Conservation (phyloP, 2,797 vertebrate species). For the Babyrousa celebensis region DNA sequence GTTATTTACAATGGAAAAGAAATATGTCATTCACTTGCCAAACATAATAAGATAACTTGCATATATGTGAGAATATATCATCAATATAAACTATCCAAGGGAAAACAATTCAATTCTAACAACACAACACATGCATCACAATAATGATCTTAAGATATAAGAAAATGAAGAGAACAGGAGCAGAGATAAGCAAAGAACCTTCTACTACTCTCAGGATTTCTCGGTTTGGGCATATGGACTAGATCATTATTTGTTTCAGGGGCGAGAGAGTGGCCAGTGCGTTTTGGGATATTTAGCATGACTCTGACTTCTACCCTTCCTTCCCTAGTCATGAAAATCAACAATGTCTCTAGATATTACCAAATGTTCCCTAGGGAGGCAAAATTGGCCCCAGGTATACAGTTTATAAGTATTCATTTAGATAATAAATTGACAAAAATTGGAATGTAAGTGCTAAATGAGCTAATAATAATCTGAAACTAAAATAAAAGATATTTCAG, state of each 20-base stretch:
- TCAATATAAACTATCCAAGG: conserved; percentile 49
- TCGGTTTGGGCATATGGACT: neutral
- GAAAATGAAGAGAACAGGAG: conserved; percentile 50
- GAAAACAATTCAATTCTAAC: conserved; percentile 56
- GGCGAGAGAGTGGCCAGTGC: neutral
- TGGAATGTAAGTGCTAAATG: conserved; percentile 67
- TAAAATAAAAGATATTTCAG: conserved; percentile 58
- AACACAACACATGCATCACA: conserved; percentile 53
- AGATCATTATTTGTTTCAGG: neutral
- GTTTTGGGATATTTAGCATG: neutral
- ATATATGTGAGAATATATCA: conserved; percentile 65
- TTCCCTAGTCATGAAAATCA: conserved; percentile 1
- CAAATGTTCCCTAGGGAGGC: neutral
- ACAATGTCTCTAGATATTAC: conserved; percentile 26
- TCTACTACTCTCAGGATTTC: neutral
- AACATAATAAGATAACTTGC: conserved; percentile 65
- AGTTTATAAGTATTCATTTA: conserved; percentile 64
- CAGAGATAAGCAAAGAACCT: conserved; percentile 43
- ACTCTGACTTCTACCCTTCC: neutral
- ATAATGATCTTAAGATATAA: conserved; percentile 36
- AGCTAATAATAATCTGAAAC: conserved; percentile 70
- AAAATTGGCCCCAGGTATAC: conserved; percentile 32
- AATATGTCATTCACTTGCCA: conserved; percentile 64
- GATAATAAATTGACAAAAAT: conserved; percentile 68
- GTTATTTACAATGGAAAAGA: conserved; percentile 72